Evolutionary conservation across 2,113 vertebrate genomes (phyloP).

Genomic region (Phyllostomus hastatus): DNA sequence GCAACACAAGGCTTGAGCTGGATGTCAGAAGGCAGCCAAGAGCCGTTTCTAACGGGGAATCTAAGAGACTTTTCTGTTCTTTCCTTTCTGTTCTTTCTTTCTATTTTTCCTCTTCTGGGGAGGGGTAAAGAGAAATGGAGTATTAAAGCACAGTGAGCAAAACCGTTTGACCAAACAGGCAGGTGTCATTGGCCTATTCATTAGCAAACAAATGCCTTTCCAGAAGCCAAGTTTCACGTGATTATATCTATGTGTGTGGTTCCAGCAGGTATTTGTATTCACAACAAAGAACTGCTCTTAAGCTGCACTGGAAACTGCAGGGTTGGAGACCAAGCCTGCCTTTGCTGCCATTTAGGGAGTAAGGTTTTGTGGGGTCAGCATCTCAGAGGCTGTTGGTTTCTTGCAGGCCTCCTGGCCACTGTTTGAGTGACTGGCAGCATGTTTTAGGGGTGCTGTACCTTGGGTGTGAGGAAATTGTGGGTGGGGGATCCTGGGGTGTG

Average conservation of each 20-base stretch:
- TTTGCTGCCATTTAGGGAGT: not conserved
- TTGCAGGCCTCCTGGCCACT: not conserved
- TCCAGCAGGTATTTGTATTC: not conserved
- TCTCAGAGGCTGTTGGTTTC: not conserved
- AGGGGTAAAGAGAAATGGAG: not conserved
- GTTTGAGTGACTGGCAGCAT: not conserved
- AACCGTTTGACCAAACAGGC: not conserved
- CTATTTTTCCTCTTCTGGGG: not conserved
- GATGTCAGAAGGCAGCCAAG: not conserved
- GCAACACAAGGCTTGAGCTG: not conserved
- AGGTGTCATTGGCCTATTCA: not conserved
- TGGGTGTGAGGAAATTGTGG: not conserved
- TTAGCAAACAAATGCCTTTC: not conserved
- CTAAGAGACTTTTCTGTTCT: not conserved
- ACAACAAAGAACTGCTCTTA: not conserved
- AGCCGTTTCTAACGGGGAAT: not conserved
- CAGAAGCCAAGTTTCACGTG: not conserved
- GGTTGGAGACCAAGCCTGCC: not conserved
- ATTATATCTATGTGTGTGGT: not conserved
- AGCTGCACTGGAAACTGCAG: not conserved
- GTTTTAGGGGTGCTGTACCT: not conserved
- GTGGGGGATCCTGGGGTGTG: not conserved
- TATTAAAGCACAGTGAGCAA: not conserved
- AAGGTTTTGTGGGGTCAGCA: not conserved
- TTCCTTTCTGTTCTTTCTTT: not conserved